Percentiles rank a stretch among this genome's conserved stretches.
These are phyloP conservation scores for Euschistus heros DNA, from an alignment of 1,140 invertebrate genomes.

Conservation along the genomic window DNA sequence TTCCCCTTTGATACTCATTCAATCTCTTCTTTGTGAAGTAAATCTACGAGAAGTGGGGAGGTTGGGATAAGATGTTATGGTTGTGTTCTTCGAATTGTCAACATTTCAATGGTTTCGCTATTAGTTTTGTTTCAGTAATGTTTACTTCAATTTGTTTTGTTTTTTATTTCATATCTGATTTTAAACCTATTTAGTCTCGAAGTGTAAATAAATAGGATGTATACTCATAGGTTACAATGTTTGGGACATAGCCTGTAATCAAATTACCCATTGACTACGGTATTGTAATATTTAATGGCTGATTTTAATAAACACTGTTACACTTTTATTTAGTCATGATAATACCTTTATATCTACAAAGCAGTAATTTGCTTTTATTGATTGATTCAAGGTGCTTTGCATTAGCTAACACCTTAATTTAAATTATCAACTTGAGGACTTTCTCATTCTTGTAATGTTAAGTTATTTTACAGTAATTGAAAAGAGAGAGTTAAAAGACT, in stretches of 20 bases:
- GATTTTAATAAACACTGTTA: background rate
- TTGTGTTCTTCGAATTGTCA: conserved; percentile 27
- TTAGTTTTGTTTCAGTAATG: background rate
- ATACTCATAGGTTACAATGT: conserved; percentile 4
- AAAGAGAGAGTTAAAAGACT: conserved; percentile 28
- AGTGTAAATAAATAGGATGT: background rate
- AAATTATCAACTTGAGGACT: background rate
- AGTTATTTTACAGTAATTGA: conserved; percentile 25
- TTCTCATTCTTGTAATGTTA: conserved; percentile 22
- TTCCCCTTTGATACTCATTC: conserved; percentile 24
- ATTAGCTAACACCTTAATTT: background rate
- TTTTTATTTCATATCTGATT: too few relatives aligned
- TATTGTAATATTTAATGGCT: background rate
- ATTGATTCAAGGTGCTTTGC: background rate
- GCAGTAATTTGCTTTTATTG: conserved; percentile 4
- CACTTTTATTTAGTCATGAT: background rate
- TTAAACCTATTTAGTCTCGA: background rate
- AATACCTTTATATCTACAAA: background rate
- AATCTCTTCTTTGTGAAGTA: conserved; percentile 26
- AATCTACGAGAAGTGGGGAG: conserved; percentile 25
- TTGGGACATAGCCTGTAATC: conserved; percentile 12
- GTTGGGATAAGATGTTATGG: conserved; percentile 27
- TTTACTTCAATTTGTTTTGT: background rate
- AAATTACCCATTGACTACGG: conserved; percentile 7
- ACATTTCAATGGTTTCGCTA: conserved; percentile 25